Evolutionary conservation across 92 coral and sea anemone species (phyloP), one percentile per base, ranked within the genome.

Genomic region (Palythoa heliodiscus): DNA sequence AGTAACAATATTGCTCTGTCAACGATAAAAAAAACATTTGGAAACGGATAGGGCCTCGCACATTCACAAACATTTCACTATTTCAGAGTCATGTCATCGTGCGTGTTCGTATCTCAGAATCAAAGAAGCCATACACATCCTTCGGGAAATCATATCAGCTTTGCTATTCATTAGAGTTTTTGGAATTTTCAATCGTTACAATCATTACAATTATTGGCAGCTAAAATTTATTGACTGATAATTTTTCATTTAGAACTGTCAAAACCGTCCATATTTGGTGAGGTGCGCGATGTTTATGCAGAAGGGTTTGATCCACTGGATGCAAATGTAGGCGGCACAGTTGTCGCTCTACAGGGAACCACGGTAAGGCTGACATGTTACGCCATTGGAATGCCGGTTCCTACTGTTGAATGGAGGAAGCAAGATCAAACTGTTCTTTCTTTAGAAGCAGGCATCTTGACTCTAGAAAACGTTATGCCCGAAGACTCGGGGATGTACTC

Each of bases 311-410:
- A 76, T 4, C 85, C 86, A 8, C 71, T 94, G 5, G 82, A 89
- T 48, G 87, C 86, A 14, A 89, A 57, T 23, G 95, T 92, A 11
- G 98, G 98, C 29, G 89, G 93, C 58, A 75, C 74, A 5, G 89
- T 94, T 39, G 70, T 67, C 57, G 85, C 91, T 72, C 66, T 91
- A 64, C 92, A 85, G 69, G 95, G 93, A 11, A 89, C 87, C 61
- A 82, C 90, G 38, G 88, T 94, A 16, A 90, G 87, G 74, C 75
- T 94, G 77, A 86, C 84, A 4, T 94, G 98, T 47, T 23, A 89
- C 58, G 98, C 87, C 22, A 66, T 79, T 66, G 98, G 98, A 7
- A 86, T 87, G 48, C 98, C 98, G 8, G 88, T 83, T 52, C 98
- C 98, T 22, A 73, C 82, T 16, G 75, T 94, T 38, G 87, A 75